Conservation (phyloP, 2,113 vertebrate species). For the Emydocephalus ijimae region DNA sequence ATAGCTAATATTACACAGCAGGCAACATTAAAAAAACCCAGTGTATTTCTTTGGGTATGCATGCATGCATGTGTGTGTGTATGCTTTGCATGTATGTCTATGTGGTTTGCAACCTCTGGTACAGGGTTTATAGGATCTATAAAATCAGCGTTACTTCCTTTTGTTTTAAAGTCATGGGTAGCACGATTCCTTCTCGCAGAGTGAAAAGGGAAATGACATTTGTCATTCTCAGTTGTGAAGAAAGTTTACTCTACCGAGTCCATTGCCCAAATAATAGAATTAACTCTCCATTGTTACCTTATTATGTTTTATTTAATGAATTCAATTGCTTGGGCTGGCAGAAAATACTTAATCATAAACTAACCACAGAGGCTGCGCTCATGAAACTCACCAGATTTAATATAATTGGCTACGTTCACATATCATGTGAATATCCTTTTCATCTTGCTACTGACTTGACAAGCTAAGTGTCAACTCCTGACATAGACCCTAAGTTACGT, state of each 20-base stretch:
- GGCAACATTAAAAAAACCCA: neutral
- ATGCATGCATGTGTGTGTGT: neutral
- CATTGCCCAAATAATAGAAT: accelerated
- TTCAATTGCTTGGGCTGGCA: neutral
- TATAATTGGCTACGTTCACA: neutral
- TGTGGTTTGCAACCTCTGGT: neutral
- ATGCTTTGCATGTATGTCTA: neutral
- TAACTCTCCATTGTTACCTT: neutral
- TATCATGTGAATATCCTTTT: neutral
- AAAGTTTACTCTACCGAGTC: neutral
- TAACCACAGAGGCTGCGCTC: neutral
- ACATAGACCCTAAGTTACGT: neutral
- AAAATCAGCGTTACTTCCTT: neutral
- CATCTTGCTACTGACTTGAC: neutral
- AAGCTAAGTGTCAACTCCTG: neutral
- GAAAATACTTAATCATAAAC: neutral
- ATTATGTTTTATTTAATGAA: neutral
- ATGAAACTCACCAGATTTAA: neutral
- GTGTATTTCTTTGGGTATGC: neutral
- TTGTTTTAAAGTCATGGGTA: neutral
- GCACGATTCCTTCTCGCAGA: neutral
- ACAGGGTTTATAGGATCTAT: neutral
- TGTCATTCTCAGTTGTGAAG: neutral
- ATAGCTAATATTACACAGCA: neutral
- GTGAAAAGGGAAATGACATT: neutral